These are phyloP conservation scores for Rhinichthys osculus DNA, from an alignment of 2,797 vertebrate species.

Conservation along the genomic window DNA sequence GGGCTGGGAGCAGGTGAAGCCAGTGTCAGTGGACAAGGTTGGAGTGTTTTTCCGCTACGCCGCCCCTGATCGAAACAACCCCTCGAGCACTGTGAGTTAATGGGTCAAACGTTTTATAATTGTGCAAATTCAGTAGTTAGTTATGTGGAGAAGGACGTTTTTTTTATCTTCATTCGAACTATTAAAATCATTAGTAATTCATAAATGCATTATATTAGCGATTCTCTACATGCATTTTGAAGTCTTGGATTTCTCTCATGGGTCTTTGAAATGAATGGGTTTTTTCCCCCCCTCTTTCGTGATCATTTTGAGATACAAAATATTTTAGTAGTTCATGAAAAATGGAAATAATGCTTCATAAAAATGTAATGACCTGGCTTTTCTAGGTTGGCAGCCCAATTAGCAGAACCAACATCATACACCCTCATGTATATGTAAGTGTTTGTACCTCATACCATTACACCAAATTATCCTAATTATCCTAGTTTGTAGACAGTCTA, in stretches of 20 bases:
- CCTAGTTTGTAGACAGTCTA: not conserved
- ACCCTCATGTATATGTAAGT: slow-evolving; percentile 98
- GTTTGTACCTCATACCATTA: not conserved
- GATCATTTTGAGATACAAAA: slow-evolving; percentile 14
- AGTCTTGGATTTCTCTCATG: not conserved
- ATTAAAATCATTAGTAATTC: not conserved
- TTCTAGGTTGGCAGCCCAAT: slow-evolving; percentile 94
- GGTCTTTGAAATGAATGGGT: not conserved
- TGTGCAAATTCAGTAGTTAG: not conserved
- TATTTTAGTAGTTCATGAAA: slow-evolving; percentile 8
- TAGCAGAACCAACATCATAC: slow-evolving; percentile 96
- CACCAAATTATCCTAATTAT: not conserved
- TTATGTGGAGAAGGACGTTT: not conserved
- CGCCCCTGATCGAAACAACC: slow-evolving; percentile 91
- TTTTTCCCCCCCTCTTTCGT: not conserved
- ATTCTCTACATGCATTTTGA: not conserved
- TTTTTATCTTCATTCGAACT: not conserved
- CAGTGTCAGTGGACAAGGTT: slow-evolving; percentile 97
- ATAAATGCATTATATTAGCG: not conserved
- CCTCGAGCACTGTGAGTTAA: slow-evolving; percentile 87
- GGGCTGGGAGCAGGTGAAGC: slow-evolving; percentile 97
- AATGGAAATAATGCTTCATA: not conserved
- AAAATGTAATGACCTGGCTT: not conserved
- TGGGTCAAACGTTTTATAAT: not conserved
- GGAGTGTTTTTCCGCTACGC: slow-evolving; percentile 96